phyloP scores from a whole-genome alignment of 2,113 vertebrate species.

The human (Homo sapiens) region DNA sequence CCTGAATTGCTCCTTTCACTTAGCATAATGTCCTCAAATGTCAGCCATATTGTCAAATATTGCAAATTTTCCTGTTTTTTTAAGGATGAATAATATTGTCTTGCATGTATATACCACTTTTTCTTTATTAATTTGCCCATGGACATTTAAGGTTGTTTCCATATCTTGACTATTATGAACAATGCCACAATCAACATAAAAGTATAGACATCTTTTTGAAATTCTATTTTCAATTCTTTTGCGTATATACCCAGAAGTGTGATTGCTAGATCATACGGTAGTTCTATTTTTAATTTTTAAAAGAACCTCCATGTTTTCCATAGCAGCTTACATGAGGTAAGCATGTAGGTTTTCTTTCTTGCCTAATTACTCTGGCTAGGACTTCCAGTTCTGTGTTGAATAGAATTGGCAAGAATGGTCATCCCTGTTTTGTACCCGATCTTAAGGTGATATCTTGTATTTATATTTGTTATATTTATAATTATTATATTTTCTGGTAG shows the following conservation, averaged over 20 bases:
- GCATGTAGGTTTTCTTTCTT: not conserved
- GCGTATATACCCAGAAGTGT: not conserved
- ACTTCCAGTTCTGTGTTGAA: not conserved
- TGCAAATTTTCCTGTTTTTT: not conserved
- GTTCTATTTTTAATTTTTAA: not conserved
- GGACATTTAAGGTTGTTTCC: not conserved
- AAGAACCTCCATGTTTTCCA: not conserved
- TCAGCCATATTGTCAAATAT: not conserved
- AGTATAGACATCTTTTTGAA: not conserved
- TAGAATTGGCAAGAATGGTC: not conserved
- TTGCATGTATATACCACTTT: not conserved
- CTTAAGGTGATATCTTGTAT: not conserved
- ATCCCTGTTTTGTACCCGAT: not conserved
- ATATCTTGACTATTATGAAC: not conserved
- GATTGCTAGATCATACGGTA: not conserved
- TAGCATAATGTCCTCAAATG: not conserved
- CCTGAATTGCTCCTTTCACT: not conserved
- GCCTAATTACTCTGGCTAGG: not conserved
- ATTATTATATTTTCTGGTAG: not conserved
- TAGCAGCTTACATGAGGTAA: not conserved
- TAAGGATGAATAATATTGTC: not conserved
- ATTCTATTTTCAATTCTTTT: not conserved
- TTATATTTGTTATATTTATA: not conserved
- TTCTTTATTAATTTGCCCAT: not conserved
- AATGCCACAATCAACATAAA: not conserved